Evolutionary conservation across 2,113 vertebrate species (phyloP).

Genomic region (Martes martes): DNA sequence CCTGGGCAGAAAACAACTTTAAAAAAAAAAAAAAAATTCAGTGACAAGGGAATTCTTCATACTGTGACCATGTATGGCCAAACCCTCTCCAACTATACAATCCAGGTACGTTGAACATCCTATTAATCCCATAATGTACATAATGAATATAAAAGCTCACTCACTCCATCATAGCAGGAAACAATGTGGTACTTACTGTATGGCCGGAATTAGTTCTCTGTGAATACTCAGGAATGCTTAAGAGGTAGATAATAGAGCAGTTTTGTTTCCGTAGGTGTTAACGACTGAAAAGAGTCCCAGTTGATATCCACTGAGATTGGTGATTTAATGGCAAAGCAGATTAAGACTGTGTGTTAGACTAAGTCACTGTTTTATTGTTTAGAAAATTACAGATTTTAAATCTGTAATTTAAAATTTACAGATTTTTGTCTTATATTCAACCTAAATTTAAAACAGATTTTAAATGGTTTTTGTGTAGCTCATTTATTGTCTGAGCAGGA

Average conservation of each 20-base stretch:
- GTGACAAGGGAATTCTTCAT: neutral
- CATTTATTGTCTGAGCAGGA: constrained; percentile 49
- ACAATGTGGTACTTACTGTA: constrained; percentile 37
- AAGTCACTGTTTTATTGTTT: constrained; percentile 48
- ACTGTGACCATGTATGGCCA: neutral
- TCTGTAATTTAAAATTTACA: no score
- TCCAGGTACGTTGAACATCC: neutral
- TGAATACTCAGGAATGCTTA: constrained; percentile 64
- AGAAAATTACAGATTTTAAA: constrained; percentile 4
- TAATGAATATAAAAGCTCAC: constrained; percentile 22
- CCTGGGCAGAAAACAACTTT: neutral
- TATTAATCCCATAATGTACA: constrained; percentile 21
- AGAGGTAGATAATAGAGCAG: constrained; percentile 59
- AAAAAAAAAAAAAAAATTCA: neutral
- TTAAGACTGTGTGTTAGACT: constrained; percentile 45
- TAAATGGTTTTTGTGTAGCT: constrained; percentile 13
- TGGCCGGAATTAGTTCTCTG: constrained; percentile 49
- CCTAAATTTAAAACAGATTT: neutral
- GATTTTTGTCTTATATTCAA: no score
- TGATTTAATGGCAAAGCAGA: constrained; percentile 60
- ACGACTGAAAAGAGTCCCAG: constrained; percentile 18
- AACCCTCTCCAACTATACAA: neutral
- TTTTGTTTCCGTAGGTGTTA: constrained; percentile 34
- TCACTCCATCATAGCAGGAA: constrained; percentile 47
- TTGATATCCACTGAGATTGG: constrained; percentile 49